These are phyloP conservation scores for Gallinago paraguaiae DNA, from an alignment of 2,113 vertebrate species.

Conservation along the genomic window DNA sequence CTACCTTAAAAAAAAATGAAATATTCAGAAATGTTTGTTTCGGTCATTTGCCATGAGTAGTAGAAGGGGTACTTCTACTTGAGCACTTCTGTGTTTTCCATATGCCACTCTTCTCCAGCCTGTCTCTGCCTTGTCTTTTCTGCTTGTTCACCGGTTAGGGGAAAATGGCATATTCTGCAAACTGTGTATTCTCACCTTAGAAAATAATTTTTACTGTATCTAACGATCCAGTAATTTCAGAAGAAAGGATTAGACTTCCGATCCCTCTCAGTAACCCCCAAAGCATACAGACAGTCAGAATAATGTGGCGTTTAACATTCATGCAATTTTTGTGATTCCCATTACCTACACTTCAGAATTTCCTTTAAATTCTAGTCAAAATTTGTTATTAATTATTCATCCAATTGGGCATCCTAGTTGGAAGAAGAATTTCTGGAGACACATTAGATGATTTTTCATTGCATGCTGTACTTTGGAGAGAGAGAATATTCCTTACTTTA, in stretches of 20 bases:
- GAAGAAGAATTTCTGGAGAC: background rate
- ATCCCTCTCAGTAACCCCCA: background rate
- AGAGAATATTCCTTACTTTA: slow-evolving; percentile 82
- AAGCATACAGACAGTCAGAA: background rate
- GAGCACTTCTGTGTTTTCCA: background rate
- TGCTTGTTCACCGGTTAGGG: background rate
- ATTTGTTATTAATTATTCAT: slow-evolving; percentile 19
- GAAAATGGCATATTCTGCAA: background rate
- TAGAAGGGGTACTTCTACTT: background rate
- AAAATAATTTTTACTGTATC: background rate
- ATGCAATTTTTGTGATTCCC: background rate
- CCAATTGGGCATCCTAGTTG: background rate
- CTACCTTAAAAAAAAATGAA: background rate
- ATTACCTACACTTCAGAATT: background rate
- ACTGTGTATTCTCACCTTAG: background rate
- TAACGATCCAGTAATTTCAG: background rate
- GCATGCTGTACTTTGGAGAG: background rate
- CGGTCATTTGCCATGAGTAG: background rate
- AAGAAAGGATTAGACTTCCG: background rate
- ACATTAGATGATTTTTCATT: background rate
- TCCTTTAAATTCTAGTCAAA: slow-evolving; percentile 4
- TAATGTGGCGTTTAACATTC: background rate
- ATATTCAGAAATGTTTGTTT: background rate
- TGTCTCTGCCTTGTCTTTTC: background rate
- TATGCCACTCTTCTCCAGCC: background rate